Conservation (phyloP, 2,888 invertebrate species). For the Zele albiditarsus region DNA sequence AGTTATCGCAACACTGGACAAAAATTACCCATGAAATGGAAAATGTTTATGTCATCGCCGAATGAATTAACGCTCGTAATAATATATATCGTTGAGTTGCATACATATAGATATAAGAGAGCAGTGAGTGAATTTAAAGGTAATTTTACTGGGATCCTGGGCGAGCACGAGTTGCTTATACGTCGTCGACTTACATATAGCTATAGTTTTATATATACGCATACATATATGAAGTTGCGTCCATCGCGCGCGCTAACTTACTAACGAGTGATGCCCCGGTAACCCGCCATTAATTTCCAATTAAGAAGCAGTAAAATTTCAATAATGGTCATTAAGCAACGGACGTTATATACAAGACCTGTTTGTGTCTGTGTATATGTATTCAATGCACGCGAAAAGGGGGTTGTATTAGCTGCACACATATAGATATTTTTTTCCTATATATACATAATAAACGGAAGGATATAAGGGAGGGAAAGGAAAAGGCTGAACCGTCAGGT, state of each 20-base stretch:
- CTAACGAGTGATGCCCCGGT: slow-evolving; percentile 61
- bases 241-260: slow-evolving; percentile 54
- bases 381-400: slow-evolving; percentile 39
- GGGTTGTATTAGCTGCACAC: slow-evolving; percentile 32
- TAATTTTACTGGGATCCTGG: slow-evolving; percentile 2
- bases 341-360: slow-evolving; percentile 66
- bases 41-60: slow-evolving; percentile 20
- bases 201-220: background rate
- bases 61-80: slow-evolving; percentile 34
- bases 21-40: background rate
- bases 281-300: slow-evolving; percentile 71
- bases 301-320: slow-evolving; percentile 72
- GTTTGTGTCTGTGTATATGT: slow-evolving; percentile 46
- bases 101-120: background rate
- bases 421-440: slow-evolving; percentile 42
- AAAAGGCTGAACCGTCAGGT: slow-evolving; percentile 65
- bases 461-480: slow-evolving; percentile 32
- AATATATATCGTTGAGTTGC: slow-evolving; percentile 14
- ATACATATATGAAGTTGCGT: slow-evolving; percentile 28
- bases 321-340: slow-evolving; percentile 72
- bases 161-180: background rate
- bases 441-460: slow-evolving; percentile 35
- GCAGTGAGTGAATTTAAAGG: slow-evolving; percentile 1
- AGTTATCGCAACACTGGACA: no score
- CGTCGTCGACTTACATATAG: slow-evolving; percentile 6